Evolutionary conservation across 2,888 invertebrate species (phyloP).

Genomic region (Adelognathus sp.): DNA sequence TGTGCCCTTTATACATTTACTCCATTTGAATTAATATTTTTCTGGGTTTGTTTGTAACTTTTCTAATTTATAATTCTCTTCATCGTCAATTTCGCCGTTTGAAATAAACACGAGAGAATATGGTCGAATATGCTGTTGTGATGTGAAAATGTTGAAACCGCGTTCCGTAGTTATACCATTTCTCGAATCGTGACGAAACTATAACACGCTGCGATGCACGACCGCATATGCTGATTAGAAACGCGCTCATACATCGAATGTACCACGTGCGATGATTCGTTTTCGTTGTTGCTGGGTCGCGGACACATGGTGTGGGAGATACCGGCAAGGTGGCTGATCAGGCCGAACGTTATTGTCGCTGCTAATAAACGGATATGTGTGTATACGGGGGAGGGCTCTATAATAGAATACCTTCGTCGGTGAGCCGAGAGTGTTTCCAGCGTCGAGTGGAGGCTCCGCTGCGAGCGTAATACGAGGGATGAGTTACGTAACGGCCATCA

Average conservation of each 20-base stretch:
- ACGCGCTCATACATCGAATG: slow-evolving; percentile 39
- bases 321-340: slow-evolving; percentile 48
- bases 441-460: slow-evolving; percentile 46
- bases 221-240: slow-evolving; percentile 39
- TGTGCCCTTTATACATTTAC: no score
- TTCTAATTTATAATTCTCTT: no score
- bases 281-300: slow-evolving; percentile 28
- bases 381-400: slow-evolving; percentile 62
- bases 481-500: slow-evolving; percentile 63
- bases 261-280: slow-evolving; percentile 41
- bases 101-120: no score
- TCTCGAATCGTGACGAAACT: background rate
- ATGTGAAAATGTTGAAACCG: no score
- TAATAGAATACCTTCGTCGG: slow-evolving; percentile 70
- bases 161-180: no score
- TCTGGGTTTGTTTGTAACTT: no score
- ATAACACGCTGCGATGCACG: background rate
- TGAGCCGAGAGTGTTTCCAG: slow-evolving; percentile 62
- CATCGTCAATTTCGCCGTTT: no score
- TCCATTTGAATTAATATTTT: no score
- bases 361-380: slow-evolving; percentile 75
- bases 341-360: slow-evolving; percentile 66
- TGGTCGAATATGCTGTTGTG: no score
- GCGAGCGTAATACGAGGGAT: slow-evolving; percentile 39
- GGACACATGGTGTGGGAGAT: background rate